phyloP scores from a whole-genome alignment of 2,888 invertebrate genomes.

The Tinea semifulvella region DNA sequence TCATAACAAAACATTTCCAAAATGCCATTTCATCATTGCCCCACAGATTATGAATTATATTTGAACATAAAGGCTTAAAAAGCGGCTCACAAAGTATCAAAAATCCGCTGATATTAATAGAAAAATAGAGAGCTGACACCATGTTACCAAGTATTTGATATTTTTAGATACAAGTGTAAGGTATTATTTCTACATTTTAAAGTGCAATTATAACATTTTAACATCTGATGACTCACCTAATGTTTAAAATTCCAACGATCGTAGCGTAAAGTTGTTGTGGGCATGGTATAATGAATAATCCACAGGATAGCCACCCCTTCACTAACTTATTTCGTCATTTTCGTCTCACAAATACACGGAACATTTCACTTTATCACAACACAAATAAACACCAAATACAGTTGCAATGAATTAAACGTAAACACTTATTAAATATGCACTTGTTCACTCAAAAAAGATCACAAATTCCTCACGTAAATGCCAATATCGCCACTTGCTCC shows the following conservation, averaged over 20 bases:
- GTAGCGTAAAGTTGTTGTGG: slow-evolving; percentile 44
- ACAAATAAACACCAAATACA: not conserved
- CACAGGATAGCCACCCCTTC: slow-evolving; percentile 51
- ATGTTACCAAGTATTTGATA: not conserved
- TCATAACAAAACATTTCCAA: no score
- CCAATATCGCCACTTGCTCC: slow-evolving; percentile 36
- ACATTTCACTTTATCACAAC: slow-evolving; percentile 2
- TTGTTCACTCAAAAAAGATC: slow-evolving; percentile 52
- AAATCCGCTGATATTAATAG: slow-evolving; percentile 1
- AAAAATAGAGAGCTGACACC: not conserved
- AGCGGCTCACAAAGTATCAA: not conserved
- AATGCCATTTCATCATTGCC: no score
- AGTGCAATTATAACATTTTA: not conserved
- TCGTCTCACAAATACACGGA: slow-evolving; percentile 5
- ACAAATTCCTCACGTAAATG: slow-evolving; percentile 52
- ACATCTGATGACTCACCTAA: slow-evolving; percentile 57
- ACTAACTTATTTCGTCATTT: slow-evolving; percentile 32
- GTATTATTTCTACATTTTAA: not conserved
- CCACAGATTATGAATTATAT: no score
- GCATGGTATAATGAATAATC: slow-evolving; percentile 46
- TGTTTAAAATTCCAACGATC: slow-evolving; percentile 62
- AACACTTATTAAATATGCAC: slow-evolving; percentile 44
- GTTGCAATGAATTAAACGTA: slow-evolving; percentile 26
- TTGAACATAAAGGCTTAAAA: not conserved
- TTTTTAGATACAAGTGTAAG: not conserved